phyloP scores from a whole-genome alignment of 2,888 invertebrate genomes.

The Siphonodentalium dalli region DNA sequence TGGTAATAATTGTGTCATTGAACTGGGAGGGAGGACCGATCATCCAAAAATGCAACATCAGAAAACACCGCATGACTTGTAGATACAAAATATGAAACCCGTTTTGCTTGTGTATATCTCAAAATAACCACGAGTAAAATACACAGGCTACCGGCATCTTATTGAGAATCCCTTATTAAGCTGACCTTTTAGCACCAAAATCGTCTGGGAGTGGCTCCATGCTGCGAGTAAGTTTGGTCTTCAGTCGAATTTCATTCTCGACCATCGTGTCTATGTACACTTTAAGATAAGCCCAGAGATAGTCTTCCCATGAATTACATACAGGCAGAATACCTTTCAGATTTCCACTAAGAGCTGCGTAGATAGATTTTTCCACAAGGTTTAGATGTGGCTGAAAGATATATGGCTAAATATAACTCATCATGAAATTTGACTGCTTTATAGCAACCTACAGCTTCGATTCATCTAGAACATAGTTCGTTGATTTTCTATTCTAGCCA shows the following conservation, averaged over 20 bases:
- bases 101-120: too few species aligned
- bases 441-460: too few species aligned
- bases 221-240: conserved; percentile 65
- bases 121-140: too few species aligned
- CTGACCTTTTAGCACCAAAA: conserved; percentile 55
- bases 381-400: conserved; percentile 45
- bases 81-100: too few species aligned
- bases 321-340: conserved; percentile 78
- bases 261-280: conserved; percentile 81
- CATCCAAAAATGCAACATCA: too few species aligned
- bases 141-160: neutral
- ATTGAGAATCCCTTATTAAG: conserved; percentile 1
- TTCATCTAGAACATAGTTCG: too few species aligned
- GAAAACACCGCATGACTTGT: too few species aligned
- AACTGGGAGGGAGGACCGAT: too few species aligned
- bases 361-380: conserved; percentile 71
- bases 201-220: conserved; percentile 49
- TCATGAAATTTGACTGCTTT: too few species aligned
- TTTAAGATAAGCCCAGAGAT: conserved; percentile 84
- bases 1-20: too few species aligned
- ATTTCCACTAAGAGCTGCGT: conserved; percentile 84
- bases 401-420: too few species aligned
- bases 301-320: conserved; percentile 86
- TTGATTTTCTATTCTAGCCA: too few species aligned
- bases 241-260: conserved; percentile 78